Evolutionary conservation across 2,888 invertebrate species (phyloP).

Genomic region (Chydorus sphaericus): DNA sequence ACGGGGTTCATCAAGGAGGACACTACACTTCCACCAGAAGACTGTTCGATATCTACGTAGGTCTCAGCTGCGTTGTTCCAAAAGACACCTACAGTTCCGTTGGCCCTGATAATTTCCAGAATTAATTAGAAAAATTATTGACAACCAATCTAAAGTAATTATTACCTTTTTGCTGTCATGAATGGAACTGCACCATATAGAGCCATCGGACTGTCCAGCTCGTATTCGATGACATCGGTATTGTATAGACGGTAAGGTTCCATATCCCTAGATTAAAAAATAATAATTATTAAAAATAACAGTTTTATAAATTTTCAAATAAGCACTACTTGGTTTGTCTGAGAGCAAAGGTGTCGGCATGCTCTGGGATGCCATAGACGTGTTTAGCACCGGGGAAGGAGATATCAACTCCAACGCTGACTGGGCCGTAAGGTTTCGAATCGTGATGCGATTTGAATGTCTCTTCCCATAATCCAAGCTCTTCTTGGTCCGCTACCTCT

Average conservation of each 20-base stretch:
- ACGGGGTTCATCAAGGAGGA: slow-evolving; percentile 74
- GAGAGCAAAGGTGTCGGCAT: slow-evolving; percentile 79
- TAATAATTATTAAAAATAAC: too few relatives aligned
- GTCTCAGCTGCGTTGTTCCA: slow-evolving; percentile 99
- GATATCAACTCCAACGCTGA: slow-evolving; percentile 84
- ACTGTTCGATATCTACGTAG: slow-evolving; percentile 79
- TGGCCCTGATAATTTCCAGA: slow-evolving; percentile 28
- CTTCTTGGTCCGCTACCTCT: slow-evolving; percentile 36
- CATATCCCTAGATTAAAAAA: too few relatives aligned
- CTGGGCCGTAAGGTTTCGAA: slow-evolving; percentile 83
- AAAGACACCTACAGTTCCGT: slow-evolving; percentile 70
- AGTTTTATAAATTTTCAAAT: background rate
- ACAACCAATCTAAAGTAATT: slow-evolving; percentile 18
- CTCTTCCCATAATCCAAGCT: slow-evolving; percentile 84
- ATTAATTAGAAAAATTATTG: too few relatives aligned
- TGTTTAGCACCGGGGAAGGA: slow-evolving; percentile 80
- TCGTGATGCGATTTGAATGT: slow-evolving; percentile 90
- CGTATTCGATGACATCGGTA: slow-evolving; percentile 96
- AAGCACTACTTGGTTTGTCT: slow-evolving; percentile 56
- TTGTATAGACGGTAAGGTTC: slow-evolving; percentile 94
- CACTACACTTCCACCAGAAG: slow-evolving; percentile 43
- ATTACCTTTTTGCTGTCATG: slow-evolving; percentile 78
- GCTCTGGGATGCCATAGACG: slow-evolving; percentile 93
- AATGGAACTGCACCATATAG: slow-evolving; percentile 91
- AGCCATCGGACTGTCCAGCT: slow-evolving; percentile 86